These are phyloP conservation scores for Cryptosula pallasiana DNA, from an alignment of 2,888 invertebrate genomes.

Conservation along the genomic window DNA sequence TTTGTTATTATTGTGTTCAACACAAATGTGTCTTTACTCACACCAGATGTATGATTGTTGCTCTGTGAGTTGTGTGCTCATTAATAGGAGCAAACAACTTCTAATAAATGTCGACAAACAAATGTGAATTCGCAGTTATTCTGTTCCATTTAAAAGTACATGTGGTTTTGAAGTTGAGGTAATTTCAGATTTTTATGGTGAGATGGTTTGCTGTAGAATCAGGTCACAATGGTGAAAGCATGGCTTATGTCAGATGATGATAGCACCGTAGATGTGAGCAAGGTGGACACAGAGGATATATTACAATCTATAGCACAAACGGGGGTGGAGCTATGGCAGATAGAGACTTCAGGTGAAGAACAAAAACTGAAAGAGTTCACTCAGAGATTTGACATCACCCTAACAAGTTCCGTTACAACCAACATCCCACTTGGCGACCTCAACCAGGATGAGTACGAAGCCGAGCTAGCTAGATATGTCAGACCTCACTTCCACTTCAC, in stretches of 20 bases:
- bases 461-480: background rate
- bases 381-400: constrained; percentile 3
- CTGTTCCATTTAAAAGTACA: too few species aligned
- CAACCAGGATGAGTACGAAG: background rate
- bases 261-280: background rate
- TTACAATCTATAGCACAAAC: background rate
- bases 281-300: background rate
- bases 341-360: background rate
- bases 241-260: background rate
- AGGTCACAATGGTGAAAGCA: background rate
- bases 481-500: constrained; percentile 13
- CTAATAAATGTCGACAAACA: too few species aligned
- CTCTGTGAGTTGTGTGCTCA: too few species aligned
- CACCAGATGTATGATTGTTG: too few species aligned
- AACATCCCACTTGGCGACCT: constrained; percentile 11
- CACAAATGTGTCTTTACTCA: too few species aligned
- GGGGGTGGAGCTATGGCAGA: background rate
- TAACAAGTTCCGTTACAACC: background rate
- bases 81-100: too few species aligned
- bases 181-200: background rate
- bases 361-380: background rate
- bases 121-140: too few species aligned
- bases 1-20: too few species aligned
- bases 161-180: background rate
- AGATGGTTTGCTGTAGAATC: background rate